Conservation (phyloP, 2,797 vertebrate species). For the Platyrinchus mystaceus region DNA sequence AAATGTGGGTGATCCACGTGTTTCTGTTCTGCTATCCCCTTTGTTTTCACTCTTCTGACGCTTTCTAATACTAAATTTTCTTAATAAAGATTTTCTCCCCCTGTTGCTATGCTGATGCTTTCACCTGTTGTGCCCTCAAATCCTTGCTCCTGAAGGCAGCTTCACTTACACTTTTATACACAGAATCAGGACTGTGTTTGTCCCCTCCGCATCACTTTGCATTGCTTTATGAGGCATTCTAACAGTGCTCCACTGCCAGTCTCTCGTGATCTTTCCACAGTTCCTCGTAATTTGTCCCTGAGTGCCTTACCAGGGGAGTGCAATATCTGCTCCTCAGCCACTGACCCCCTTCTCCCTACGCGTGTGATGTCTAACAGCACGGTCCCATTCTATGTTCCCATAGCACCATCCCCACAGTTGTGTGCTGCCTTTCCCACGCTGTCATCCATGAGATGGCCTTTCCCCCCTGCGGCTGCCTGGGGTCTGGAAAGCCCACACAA, state of each 20-base stretch:
- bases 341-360: neutral
- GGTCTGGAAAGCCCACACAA: neutral
- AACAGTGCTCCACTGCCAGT: neutral
- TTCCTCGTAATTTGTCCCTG: neutral
- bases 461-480: neutral
- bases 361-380: rapidly evolving
- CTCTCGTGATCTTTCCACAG: neutral
- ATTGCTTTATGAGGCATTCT: rapidly evolving
- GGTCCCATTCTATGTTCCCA: rapidly evolving
- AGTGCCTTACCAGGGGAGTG: rapidly evolving
- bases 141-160: neutral
- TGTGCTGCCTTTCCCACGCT: neutral
- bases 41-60: neutral
- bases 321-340: rapidly evolving
- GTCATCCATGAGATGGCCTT: neutral
- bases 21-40: neutral
- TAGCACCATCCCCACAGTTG: rapidly evolving
- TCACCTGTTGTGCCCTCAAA: neutral
- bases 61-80: neutral
- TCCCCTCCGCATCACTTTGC: rapidly evolving
- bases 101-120: neutral
- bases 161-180: neutral
- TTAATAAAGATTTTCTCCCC: neutral
- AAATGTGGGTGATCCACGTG: neutral
- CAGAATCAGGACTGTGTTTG: neutral